phyloP scores from a whole-genome alignment of 2,888 invertebrate genomes.

The Aradus depressus region DNA sequence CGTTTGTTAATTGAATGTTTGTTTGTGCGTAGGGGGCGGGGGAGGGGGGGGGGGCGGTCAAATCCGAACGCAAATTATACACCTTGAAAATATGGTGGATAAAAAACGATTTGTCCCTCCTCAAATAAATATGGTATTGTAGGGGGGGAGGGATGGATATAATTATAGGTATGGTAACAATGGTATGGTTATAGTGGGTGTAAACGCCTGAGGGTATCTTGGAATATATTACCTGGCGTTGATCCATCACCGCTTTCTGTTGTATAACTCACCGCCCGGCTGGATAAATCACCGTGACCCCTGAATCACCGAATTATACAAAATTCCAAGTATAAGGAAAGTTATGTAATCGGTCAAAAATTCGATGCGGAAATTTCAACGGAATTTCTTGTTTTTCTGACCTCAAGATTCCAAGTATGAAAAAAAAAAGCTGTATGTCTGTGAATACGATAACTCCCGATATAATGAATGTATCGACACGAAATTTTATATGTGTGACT shows the following conservation, averaged over 20 bases:
- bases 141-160: slow-evolving; percentile 8
- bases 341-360: no score
- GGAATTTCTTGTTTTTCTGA: no score
- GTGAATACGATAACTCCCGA: no score
- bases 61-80: slow-evolving; percentile 3
- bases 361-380: no score
- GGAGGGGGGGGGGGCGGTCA: not conserved
- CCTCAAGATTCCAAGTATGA: no score
- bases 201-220: slow-evolving; percentile 6
- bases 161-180: slow-evolving; percentile 22
- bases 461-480: no score
- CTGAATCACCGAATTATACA: no score
- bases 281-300: no score
- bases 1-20: slow-evolving; percentile 15
- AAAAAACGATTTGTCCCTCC: slow-evolving; percentile 17
- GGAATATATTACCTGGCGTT: slow-evolving; percentile 7
- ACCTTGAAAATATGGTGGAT: not conserved
- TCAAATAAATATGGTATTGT: slow-evolving; percentile 19
- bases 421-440: no score
- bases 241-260: slow-evolving; percentile 15
- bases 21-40: slow-evolving; percentile 8
- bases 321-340: no score
- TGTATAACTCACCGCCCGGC: no score
- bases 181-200: slow-evolving; percentile 15
- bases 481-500: no score